Evolutionary conservation across 2,888 invertebrate species (phyloP).

Genomic region (Neoitamus cyanurus): DNA sequence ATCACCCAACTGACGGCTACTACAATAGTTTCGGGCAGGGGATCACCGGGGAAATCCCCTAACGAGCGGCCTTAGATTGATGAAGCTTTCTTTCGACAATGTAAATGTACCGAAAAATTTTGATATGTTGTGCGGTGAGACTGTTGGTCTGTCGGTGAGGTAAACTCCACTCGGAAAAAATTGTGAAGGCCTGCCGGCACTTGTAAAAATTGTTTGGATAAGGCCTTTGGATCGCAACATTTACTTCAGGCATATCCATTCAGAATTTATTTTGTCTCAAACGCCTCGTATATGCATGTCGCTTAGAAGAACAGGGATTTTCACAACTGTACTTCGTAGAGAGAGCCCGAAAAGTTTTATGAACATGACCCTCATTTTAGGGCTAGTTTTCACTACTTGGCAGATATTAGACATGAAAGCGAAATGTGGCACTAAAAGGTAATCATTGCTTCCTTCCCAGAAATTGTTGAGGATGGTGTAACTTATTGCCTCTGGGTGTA

Average conservation of each 20-base stretch:
- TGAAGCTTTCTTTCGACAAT: background rate
- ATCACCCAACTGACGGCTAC: conserved; percentile 17
- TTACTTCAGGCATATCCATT: background rate
- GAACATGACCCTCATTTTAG: too few species aligned
- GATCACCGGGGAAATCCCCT: background rate
- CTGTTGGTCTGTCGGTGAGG: background rate
- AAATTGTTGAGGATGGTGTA: too few species aligned
- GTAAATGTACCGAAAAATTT: background rate
- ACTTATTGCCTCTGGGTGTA: too few species aligned
- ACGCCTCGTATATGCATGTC: too few species aligned
- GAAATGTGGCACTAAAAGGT: too few species aligned
- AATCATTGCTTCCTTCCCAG: too few species aligned
- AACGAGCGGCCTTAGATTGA: background rate
- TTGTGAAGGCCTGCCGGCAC: background rate
- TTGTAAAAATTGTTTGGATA: background rate
- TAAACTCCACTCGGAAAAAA: background rate
- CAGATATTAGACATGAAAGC: too few species aligned
- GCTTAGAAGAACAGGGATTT: too few species aligned
- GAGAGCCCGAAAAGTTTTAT: too few species aligned
- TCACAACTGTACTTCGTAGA: too few species aligned
- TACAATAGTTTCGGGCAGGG: background rate
- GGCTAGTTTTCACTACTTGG: too few species aligned
- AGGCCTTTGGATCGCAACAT: background rate
- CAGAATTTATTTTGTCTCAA: background rate
- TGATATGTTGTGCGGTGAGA: background rate